These are phyloP conservation scores for Labrus mixtus DNA, from an alignment of 2,113 vertebrate species.

Conservation along the genomic window DNA sequence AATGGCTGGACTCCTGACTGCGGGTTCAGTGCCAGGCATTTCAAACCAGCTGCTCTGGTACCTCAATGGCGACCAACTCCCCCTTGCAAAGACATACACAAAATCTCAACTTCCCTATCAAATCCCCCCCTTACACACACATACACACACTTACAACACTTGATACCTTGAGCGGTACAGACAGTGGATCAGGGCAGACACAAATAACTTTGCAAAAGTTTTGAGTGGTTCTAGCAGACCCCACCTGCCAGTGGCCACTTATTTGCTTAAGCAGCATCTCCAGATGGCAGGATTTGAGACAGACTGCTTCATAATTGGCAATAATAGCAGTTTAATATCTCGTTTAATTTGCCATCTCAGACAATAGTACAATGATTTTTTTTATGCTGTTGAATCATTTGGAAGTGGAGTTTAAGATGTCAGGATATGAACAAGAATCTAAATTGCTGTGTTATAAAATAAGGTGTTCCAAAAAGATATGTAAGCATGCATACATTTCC, in stretches of 20 bases:
- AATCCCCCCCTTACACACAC: constrained; percentile 61
- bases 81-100: constrained; percentile 58
- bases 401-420: no score
- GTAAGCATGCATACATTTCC: no score
- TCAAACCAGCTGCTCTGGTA: constrained; percentile 77
- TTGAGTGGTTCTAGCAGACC: constrained; percentile 63
- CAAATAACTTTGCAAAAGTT: constrained; percentile 74
- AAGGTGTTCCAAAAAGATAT: no score
- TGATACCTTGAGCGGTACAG: constrained; percentile 70
- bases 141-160: constrained; percentile 62
- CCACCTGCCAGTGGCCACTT: constrained; percentile 56
- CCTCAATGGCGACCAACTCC: constrained; percentile 60
- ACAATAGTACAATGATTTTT: no score
- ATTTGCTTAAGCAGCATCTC: constrained; percentile 61
- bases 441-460: no score
- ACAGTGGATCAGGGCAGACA: constrained; percentile 64
- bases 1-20: constrained; percentile 53
- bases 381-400: no score
- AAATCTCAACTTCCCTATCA: constrained; percentile 72
- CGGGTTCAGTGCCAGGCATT: constrained; percentile 66
- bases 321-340: no score
- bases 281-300: constrained; percentile 63
- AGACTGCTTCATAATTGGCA: constrained; percentile 28
- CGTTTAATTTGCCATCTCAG: no score
- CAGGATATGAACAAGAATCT: no score